Evolutionary conservation across 2,113 vertebrate species (phyloP).

Genomic region (Laterallus jamaicensis): DNA sequence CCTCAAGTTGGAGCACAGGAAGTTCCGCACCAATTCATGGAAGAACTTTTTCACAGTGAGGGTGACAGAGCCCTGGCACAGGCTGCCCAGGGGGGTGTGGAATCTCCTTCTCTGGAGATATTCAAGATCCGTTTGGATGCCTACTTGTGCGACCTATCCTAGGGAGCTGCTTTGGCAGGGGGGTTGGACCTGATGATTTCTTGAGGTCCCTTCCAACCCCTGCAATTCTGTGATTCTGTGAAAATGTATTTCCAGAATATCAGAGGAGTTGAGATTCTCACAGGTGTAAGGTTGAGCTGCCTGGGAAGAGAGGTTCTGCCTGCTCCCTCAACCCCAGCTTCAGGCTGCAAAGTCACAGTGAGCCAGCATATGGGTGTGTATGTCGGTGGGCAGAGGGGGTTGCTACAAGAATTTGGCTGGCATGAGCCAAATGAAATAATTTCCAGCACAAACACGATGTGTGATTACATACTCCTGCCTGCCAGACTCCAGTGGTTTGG

Average conservation of each 20-base stretch:
- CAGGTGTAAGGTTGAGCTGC: background rate
- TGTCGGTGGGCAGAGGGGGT: accelerated
- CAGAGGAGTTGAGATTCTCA: background rate
- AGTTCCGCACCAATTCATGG: too few species aligned
- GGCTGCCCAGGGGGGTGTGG: too few species aligned
- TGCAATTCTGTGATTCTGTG: too few species aligned
- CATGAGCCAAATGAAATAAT: background rate
- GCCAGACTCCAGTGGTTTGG: background rate
- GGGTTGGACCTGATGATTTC: too few species aligned
- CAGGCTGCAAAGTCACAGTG: background rate
- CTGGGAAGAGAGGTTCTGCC: background rate
- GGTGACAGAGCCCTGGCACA: too few species aligned
- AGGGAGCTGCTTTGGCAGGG: too few species aligned
- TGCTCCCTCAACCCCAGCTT: background rate
- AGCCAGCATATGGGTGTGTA: accelerated
- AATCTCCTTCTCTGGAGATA: too few species aligned
- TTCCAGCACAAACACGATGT: background rate
- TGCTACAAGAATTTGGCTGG: background rate
- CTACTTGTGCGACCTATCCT: too few species aligned
- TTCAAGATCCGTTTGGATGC: too few species aligned
- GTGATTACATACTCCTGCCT: background rate
- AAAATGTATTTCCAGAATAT: background rate
- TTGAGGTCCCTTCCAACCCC: too few species aligned
- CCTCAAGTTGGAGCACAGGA: too few species aligned
- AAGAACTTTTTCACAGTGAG: too few species aligned